Evolutionary conservation across 2,888 invertebrate species (phyloP), one percentile per base, ranked within the genome.

Genomic region (Branchinecta sandiegonensis): DNA sequence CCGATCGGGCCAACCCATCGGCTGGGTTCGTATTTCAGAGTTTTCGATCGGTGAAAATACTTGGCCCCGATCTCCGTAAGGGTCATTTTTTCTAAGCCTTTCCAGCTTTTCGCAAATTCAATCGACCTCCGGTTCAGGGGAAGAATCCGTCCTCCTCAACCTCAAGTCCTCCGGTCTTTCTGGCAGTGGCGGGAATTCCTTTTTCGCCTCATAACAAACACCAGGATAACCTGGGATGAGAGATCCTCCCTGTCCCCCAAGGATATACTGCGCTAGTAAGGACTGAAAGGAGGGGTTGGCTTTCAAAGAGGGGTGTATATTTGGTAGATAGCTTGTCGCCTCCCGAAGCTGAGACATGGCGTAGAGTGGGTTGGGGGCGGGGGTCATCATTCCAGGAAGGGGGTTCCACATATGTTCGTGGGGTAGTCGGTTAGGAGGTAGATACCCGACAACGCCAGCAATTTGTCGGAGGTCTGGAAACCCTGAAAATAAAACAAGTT

Each of bases 211-310:
- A 37, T 37, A 37, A 37, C 37, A 37, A 37, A 37, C 37, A 14
- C n/a, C 56, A 14, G 56, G 56, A 10, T 10, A 17, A 7, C 14
- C 17, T 10, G n/a, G 56, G 14, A 56, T 8, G 8, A 56, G 9
- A 14, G 56, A 56, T n/a, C 14, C 17, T 8, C 17, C 17, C 17
- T n/a, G 56, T 8, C 56, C 56, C 17, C 56, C 56, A 8, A 56
- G 17, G 56, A 56, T 14, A 17, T 56, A 56, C 10, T 56, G 56
- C 14, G 56, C 17, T 56, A 56, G 17, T 14, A 56, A 56, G 17
- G 56, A 56, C 56, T 56, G n/a, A 56, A 56, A 56, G n/a, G 56
- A n/a, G n/a, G 56, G 56, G 56, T 56, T 56, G 56, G 17, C n/a
- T 14, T 56, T 56, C 56, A 56, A 10, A 56, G 37, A 37, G 6